phyloP scores from a whole-genome alignment of 2,888 invertebrate species.

The Agonum fuliginosum region DNA sequence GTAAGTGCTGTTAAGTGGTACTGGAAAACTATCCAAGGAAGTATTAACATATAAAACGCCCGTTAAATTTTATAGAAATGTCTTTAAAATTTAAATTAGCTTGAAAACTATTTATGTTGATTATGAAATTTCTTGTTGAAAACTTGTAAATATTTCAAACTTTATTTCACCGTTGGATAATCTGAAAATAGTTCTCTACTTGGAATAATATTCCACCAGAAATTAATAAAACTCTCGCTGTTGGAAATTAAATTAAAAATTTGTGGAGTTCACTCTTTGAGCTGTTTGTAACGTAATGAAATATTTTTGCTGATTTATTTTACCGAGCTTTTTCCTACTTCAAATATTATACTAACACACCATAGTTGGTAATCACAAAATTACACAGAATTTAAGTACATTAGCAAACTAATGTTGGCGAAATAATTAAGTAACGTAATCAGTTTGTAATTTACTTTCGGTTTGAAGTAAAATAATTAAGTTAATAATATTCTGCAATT shows the following conservation, averaged over 20 bases:
- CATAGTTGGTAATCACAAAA: not conserved
- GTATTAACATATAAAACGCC: conserved; percentile 22
- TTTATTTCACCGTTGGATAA: not conserved
- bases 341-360: not conserved
- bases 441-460: conserved; percentile 13
- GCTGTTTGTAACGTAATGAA: not conserved
- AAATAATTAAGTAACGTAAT: conserved; percentile 13
- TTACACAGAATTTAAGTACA: conserved; percentile 16
- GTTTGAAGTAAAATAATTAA: conserved; percentile 20
- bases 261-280: not conserved
- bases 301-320: not conserved
- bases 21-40: conserved; percentile 18
- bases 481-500: conserved; percentile 34
- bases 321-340: not conserved
- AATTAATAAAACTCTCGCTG: not conserved
- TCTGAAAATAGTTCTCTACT: not conserved
- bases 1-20: conserved; percentile 22
- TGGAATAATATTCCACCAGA: not conserved
- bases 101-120: conserved; percentile 21
- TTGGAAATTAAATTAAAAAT: not conserved
- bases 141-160: not conserved
- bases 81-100: conserved; percentile 31
- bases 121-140: conserved; percentile 14
- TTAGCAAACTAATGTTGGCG: conserved; percentile 12
- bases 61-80: conserved; percentile 28